Base-by-base conservation (phyloP, 2,888 invertebrate species). In the Tethea ocularis region DNA sequence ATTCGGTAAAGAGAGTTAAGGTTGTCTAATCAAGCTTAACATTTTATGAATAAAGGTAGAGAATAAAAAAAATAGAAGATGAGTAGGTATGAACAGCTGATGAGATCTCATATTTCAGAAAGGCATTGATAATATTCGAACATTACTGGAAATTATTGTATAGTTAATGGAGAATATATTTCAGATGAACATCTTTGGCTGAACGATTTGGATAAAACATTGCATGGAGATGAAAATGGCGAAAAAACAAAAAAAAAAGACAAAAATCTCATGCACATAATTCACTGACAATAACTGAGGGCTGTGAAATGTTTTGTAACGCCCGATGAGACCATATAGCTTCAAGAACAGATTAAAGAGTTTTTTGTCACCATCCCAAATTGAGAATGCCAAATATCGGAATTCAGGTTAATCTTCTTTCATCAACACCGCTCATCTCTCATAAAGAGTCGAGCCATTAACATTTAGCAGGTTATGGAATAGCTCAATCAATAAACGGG, bases 401-500 rank as follows among this genome's bases (percentile, higher is more conserved):
- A 41, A 58, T 61, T 57, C 61, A 63, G 58, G 46, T 60, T 61
- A 69, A 63, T 69, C 62, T 64, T 57, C 63, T 68, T 75, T 71
- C 60, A 71, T 70, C 66, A 61, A 72, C 74, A 75, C 78, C 74
- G 69, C 69, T 61, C 58, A 61, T 20, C 59, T 57, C 20, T 33
- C 54, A 54, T 22, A 70, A 56, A 70, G 67, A 69, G 69, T 61
- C 60, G 66, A 52, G 71, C 72, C 72, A 81, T 83, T 79, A 80
- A 79, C 72, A 80, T 80, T 80, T 81, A 78, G 77, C 77, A 66
- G 74, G 75, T 69, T 63, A 56, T 65, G 67, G 69, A 82, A 86
- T 82, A 79, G 76, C 82, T 84, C 75, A 82, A 86, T 85, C 83
- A 82, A 80, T 78, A 79, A 77, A 70, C 68, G 64, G 62, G 65